Evolutionary conservation across 2,888 invertebrate species (phyloP).

Genomic region (Calliopum simillimum): DNA sequence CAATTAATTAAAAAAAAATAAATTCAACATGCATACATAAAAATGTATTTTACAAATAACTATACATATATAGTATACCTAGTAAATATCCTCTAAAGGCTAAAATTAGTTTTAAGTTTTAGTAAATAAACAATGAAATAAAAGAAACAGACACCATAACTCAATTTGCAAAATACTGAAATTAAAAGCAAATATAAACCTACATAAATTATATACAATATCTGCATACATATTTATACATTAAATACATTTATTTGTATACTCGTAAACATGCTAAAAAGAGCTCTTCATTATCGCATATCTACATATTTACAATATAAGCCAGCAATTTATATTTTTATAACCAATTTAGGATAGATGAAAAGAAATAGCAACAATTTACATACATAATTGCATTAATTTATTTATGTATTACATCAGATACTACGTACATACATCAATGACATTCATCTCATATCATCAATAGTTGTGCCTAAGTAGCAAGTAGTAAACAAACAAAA

Average conservation of each 20-base stretch:
- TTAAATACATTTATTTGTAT: not conserved
- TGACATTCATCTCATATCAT: slow-evolving; percentile 26
- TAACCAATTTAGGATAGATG: slow-evolving; percentile 10
- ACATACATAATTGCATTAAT: slow-evolving; percentile 8
- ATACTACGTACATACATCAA: too few species aligned
- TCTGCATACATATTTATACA: not conserved
- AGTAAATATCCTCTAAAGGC: slow-evolving; percentile 15
- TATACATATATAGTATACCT: slow-evolving; percentile 1
- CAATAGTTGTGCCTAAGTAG: slow-evolving; percentile 36
- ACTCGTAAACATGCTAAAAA: not conserved
- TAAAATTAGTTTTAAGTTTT: slow-evolving; percentile 27
- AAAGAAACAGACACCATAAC: slow-evolving; percentile 3
- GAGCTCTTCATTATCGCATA: not conserved
- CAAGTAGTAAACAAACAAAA: slow-evolving; percentile 20
- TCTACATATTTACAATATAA: slow-evolving; percentile 3
- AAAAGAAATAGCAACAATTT: too few species aligned
- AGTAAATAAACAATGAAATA: not conserved
- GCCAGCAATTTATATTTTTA: slow-evolving; percentile 11
- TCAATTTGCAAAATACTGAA: slow-evolving; percentile 18
- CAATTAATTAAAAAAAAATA: slow-evolving; percentile 30
- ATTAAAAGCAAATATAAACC: slow-evolving; percentile 2
- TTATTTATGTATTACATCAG: slow-evolving; percentile 19
- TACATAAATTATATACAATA: slow-evolving; percentile 1
- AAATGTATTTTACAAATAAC: slow-evolving; percentile 21
- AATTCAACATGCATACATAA: slow-evolving; percentile 3